These are phyloP conservation scores for Antrozous pallidus DNA, from an alignment of 2,797 vertebrate species.

Conservation along the genomic window DNA sequence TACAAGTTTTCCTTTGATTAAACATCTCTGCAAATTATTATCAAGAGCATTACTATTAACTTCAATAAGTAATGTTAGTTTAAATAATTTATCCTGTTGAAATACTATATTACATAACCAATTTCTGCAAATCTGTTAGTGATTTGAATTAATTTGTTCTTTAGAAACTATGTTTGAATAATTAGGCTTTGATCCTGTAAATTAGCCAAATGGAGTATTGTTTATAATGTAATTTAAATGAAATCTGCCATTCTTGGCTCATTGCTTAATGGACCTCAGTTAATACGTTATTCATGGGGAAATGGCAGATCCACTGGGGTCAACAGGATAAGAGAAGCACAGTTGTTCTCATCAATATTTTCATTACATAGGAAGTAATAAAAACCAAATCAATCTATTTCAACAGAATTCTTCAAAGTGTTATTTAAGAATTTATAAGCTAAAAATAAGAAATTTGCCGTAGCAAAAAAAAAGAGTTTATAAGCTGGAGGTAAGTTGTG, in stretches of 20 bases:
- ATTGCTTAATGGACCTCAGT: slow-evolving; percentile 47
- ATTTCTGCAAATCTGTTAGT: slow-evolving; percentile 60
- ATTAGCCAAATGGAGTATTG: slow-evolving; percentile 69
- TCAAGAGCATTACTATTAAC: slow-evolving; percentile 52
- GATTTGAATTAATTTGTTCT: slow-evolving; percentile 70
- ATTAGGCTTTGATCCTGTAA: slow-evolving; percentile 68
- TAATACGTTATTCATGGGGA: not conserved
- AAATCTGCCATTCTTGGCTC: slow-evolving; percentile 52
- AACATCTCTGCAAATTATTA: slow-evolving; percentile 54
- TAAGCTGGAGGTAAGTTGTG: not conserved
- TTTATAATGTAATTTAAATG: slow-evolving; percentile 64
- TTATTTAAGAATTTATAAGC: slow-evolving; percentile 34
- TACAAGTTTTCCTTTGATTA: slow-evolving; percentile 41
- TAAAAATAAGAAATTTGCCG: not conserved
- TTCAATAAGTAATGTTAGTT: slow-evolving; percentile 53
- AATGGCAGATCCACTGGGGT: not conserved
- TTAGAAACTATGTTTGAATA: slow-evolving; percentile 57
- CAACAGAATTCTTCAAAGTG: not conserved
- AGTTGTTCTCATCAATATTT: not conserved
- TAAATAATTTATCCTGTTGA: slow-evolving; percentile 61
- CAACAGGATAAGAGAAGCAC: not conserved
- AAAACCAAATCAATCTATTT: slow-evolving; percentile 21
- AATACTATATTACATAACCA: slow-evolving; percentile 54
- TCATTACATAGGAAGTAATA: slow-evolving; percentile 14
- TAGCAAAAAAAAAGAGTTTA: not conserved